These are phyloP conservation scores for Poecilobothrus nobilitatus DNA, from an alignment of 2,888 invertebrate species.

Conservation along the genomic window DNA sequence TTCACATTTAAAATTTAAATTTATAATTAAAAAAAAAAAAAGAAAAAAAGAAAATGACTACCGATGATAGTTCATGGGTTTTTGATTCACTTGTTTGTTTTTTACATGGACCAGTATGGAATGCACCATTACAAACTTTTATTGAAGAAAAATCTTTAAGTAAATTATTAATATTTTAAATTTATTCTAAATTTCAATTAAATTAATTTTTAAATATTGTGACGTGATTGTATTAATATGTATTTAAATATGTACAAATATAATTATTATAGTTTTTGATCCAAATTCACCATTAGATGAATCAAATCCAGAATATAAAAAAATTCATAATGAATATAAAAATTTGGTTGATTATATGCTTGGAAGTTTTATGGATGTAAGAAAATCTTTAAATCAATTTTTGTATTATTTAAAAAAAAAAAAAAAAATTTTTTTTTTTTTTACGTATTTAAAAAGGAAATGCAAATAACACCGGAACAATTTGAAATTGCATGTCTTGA, in stretches of 20 bases:
- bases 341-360: constrained; percentile 85
- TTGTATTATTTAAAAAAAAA: no score
- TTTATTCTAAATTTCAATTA: constrained; percentile 1
- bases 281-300: constrained; percentile 59
- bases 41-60: constrained; percentile 31
- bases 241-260: background rate
- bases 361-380: constrained; percentile 74
- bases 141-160: constrained; percentile 88
- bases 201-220: background rate
- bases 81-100: constrained; percentile 87
- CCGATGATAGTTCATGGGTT: constrained; percentile 72
- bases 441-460: constrained; percentile 47
- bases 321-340: constrained; percentile 77
- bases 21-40: no score
- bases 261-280: constrained; percentile 64
- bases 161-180: constrained; percentile 38
- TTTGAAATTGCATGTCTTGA: constrained; percentile 70
- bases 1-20: no score
- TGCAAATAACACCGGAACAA: constrained; percentile 78
- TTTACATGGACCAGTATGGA: constrained; percentile 87
- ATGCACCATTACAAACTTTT: constrained; percentile 80
- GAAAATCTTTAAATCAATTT: background rate
- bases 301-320: constrained; percentile 60
- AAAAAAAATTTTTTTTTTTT: background rate
- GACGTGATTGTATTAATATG: no score